phyloP scores from a whole-genome alignment of 2,797 vertebrate genomes.

The Pseudomugil gertrudae region DNA sequence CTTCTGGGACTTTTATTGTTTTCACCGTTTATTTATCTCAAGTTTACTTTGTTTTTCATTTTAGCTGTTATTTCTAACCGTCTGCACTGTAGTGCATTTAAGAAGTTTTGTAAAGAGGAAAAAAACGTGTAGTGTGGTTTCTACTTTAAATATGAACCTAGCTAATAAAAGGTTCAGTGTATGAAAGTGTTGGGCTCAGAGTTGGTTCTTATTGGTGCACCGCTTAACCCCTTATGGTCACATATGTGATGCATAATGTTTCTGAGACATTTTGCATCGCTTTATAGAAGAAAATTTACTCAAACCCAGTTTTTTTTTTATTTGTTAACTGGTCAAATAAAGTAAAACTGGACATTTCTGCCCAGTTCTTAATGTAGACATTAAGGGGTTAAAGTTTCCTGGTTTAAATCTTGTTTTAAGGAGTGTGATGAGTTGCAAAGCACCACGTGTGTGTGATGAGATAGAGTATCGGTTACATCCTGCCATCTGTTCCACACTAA shows the following conservation, averaged over 20 bases:
- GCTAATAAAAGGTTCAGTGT: conserved; percentile 95
- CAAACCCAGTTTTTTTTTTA: no score
- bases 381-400: neutral
- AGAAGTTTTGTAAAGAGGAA: conserved; percentile 86
- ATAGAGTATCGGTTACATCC: neutral
- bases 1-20: conserved; percentile 84
- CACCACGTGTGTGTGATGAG: no score
- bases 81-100: conserved; percentile 99
- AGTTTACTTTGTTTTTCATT: conserved; percentile 68
- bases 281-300: no score
- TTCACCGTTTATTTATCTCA: conserved; percentile 94
- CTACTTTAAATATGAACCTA: conserved; percentile 94
- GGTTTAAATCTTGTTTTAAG: neutral
- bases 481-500: neutral
- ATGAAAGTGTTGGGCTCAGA: conserved; percentile 18
- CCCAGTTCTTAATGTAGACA: no score
- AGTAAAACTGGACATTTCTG: no score
- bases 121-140: conserved; percentile 95
- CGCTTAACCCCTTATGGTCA: no score
- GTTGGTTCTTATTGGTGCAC: neutral
- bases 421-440: neutral
- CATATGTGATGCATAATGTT: no score
- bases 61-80: conserved; percentile 84
- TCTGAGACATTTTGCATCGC: no score
- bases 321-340: no score